Evolutionary conservation across 1,140 invertebrate genomes (phyloP), one percentile per base, ranked within the genome.

Genomic region (Drosophila takahashii): DNA sequence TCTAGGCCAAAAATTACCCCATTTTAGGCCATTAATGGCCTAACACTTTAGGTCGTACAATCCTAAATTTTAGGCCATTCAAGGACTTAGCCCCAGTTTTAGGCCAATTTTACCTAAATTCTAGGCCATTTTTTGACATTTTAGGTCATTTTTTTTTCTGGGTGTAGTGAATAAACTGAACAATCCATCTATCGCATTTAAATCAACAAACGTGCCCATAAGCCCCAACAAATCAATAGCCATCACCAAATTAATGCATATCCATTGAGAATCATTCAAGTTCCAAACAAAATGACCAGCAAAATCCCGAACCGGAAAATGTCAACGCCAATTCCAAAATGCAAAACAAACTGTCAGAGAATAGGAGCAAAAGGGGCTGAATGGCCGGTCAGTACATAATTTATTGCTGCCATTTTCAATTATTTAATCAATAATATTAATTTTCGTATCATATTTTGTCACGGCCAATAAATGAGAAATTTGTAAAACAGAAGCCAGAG

Each of bases 401-500:
- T 67, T 69, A 69, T 69, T 36, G 66, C 66, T 79, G 86, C 86
- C 86, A 83, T 87, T 90, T 90, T 87, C 86, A 90, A 90, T 90
- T 90, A 90, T 90, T 90, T 90, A 90, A 90, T 90, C 86, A 90
- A 90, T 90, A 90, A 87, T 90, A 90, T 90, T 90, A 90, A 90
- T 90, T 90, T 90, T 90, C 86, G 79, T 90, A 90, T 90, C 86
- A 90, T 90, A 90, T 90, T 90, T 90, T 90, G 86, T 90, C 86
- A 87, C 59, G 73, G 73, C 78, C 86, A 90, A 90, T 90, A 90
- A 90, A 90, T 81, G 85, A 58, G 65, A 84, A 89, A 89, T 89
- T 89, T 89, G 84, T 89, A 89, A 89, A 89, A 87, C 84, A 83
- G 56, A 65, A 69, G 54, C 57, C 59, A 27, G 59, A 61, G 66